Evolutionary conservation across 1,140 invertebrate genomes (phyloP), one percentile per base, ranked within the genome.

Genomic region (Sitodiplosis mosellana): DNA sequence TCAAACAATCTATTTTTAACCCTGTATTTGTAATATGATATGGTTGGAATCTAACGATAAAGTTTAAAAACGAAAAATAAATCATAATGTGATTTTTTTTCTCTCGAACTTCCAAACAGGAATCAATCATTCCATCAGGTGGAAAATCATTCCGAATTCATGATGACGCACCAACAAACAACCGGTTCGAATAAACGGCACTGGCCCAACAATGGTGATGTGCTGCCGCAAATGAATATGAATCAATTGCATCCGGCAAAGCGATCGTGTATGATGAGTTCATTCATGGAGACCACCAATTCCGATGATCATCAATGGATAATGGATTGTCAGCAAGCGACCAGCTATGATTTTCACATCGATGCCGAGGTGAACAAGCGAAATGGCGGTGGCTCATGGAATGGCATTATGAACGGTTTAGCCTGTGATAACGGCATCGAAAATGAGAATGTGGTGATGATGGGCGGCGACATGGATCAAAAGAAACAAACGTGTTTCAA

Each of bases 401-500:
- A 63, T 33, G 47, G 47, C 41, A 37, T 41, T 27, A 40, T 37
- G 6, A n/a, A n/a, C n/a, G n/a, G n/a, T n/a, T n/a, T 34, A 12
- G 54, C 55, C 34, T 59, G 55, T 38, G 17, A 38, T 38, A 38
- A 38, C 12, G 17, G 36, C 17, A 43, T 43, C 14, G 15, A 14
- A 38, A 42, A 42, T 42, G 36, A 38, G 38, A 56, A 60, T 41
- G 38, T 60, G 44, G 55, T 59, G n/a, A 57, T 60, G 22, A 59
- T 56, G 43, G 55, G 52, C 20, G 56, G 54, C 47, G 27, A 27
- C 10, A 27, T 27, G 27, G 27, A 27, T 5, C 27, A 27, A 27
- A 27, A 27, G 27, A 62, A 62, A 15, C 56, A 60, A 1, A 36
- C 60, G 14, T 62, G 60, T 46, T 55, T 54, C 5, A 48, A 48